These are phyloP conservation scores for Drosophila quinaria DNA, from an alignment of 2,888 invertebrate genomes.

Conservation along the genomic window DNA sequence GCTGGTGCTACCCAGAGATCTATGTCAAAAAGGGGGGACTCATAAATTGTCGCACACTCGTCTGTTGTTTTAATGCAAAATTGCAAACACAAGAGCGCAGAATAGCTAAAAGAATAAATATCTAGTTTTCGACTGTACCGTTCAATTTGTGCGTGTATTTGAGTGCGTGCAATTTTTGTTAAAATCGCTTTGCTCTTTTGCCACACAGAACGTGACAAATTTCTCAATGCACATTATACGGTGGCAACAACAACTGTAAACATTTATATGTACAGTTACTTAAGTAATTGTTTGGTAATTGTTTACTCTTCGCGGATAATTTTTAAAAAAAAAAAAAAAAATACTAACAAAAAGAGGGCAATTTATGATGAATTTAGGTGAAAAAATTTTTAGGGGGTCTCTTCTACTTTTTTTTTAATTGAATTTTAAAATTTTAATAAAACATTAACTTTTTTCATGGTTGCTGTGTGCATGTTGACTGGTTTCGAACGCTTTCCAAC, in stretches of 20 bases:
- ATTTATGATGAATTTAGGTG: no score
- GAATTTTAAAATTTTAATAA: no score
- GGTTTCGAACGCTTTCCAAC: no score
- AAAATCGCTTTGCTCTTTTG: constrained; percentile 44
- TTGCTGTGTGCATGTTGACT: no score
- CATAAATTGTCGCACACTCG: constrained; percentile 64
- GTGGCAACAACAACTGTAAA: constrained; percentile 25
- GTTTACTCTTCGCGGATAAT: no score
- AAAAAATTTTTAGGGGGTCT: no score
- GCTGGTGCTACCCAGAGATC: not conserved
- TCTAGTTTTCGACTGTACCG: constrained; percentile 64
- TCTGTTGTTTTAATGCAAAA: constrained; percentile 60
- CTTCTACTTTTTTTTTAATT: no score
- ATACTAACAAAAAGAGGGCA: no score
- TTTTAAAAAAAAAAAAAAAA: not conserved
- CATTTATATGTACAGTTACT: constrained; percentile 6
- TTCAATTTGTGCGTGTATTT: constrained; percentile 46
- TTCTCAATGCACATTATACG: constrained; percentile 53
- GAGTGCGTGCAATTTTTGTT: constrained; percentile 55
- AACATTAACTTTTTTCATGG: no score
- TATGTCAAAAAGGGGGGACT: constrained; percentile 62
- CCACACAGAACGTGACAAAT: constrained; percentile 69
- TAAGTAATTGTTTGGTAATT: not conserved
- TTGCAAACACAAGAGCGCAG: constrained; percentile 50
- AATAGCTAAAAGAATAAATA: constrained; percentile 59